Conservation (phyloP, 2,113 vertebrate genomes). For the Campylorhamphus procurvoides region DNA sequence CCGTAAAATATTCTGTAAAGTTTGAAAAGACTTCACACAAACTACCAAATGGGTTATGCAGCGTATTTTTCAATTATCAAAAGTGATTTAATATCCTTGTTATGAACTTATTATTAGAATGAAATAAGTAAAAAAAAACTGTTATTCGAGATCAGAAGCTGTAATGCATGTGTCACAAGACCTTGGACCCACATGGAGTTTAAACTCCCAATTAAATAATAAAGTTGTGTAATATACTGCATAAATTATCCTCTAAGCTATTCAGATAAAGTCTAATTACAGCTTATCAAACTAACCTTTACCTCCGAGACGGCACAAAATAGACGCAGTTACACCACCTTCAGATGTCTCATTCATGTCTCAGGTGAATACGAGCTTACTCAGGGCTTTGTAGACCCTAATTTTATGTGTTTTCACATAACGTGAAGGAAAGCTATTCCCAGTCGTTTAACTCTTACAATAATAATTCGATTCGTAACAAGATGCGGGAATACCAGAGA, state of each 20-base stretch:
- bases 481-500: neutral
- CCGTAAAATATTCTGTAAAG: neutral
- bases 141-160: neutral
- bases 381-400: neutral
- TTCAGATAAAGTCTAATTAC: neutral
- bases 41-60: neutral
- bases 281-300: slow-evolving; percentile 24
- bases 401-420: fast-evolving
- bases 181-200: neutral
- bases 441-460: neutral
- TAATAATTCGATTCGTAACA: neutral
- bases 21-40: neutral
- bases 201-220: slow-evolving; percentile 15
- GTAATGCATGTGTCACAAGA: neutral
- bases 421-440: neutral
- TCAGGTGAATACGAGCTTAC: neutral
- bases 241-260: neutral
- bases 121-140: neutral
- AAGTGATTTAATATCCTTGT: neutral
- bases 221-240: neutral
- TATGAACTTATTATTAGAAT: neutral
- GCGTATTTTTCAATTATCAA: neutral
- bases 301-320: neutral
- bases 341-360: neutral
- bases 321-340: neutral